Evolutionary conservation across 2,888 invertebrate species (phyloP).

Genomic region (Xylophagus ater): DNA sequence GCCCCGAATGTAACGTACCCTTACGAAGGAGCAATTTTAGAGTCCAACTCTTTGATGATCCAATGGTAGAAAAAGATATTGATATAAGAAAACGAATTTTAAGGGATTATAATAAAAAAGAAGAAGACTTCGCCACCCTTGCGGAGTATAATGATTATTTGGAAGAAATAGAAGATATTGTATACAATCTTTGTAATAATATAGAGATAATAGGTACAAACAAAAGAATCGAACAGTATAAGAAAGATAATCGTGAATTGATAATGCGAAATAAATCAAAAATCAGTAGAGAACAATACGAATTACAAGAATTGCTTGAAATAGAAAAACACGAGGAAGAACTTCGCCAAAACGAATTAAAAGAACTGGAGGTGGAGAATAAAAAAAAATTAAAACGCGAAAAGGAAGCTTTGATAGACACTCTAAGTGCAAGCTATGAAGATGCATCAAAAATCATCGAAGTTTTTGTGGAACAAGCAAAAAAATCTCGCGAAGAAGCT

Average conservation of each 20-base stretch:
- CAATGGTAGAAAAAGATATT: constrained; percentile 93
- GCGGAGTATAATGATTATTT: constrained; percentile 91
- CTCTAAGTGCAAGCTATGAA: constrained; percentile 84
- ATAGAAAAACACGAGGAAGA: constrained; percentile 69
- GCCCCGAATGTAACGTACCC: constrained; percentile 86
- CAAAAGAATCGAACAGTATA: constrained; percentile 81
- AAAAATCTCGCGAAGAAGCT: constrained; percentile 53
- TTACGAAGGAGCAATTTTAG: constrained; percentile 82
- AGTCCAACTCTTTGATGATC: constrained; percentile 92
- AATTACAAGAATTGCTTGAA: constrained; percentile 74
- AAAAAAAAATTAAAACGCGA: constrained; percentile 75
- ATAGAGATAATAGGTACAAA: constrained; percentile 82
- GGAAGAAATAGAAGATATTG: constrained; percentile 86
- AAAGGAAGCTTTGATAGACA: constrained; percentile 88
- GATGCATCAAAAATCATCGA: constrained; percentile 81
- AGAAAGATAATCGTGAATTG: constrained; percentile 76
- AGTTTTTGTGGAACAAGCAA: constrained; percentile 60
- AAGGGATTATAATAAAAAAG: constrained; percentile 87
- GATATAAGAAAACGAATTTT: constrained; percentile 84
- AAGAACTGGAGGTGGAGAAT: constrained; percentile 52
- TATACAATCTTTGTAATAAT: constrained; percentile 82
- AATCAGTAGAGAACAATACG: constrained; percentile 69
- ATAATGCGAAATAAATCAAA: constrained; percentile 71
- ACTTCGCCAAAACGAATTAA: constrained; percentile 55
- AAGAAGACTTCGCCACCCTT: constrained; percentile 78